phyloP scores from a whole-genome alignment of 2,797 vertebrate genomes.

The Oryzias sinensis region DNA sequence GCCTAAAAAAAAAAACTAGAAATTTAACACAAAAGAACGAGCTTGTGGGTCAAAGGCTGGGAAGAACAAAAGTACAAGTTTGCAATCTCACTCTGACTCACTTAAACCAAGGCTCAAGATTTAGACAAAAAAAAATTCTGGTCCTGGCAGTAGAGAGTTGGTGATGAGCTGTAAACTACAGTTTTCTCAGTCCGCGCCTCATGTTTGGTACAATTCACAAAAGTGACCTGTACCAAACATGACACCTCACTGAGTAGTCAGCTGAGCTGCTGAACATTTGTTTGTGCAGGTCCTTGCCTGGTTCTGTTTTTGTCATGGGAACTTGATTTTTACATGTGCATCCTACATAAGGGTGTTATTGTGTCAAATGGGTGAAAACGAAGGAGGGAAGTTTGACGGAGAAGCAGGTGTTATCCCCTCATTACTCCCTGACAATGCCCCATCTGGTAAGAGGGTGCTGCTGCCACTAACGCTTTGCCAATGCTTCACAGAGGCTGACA shows the following conservation, averaged over 20 bases:
- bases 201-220: not conserved
- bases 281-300: slow-evolving; percentile 28
- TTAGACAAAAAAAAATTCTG: too few relatives aligned
- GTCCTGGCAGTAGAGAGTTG: too few relatives aligned
- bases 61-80: slow-evolving; percentile 34
- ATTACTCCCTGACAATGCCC: slow-evolving; percentile 73
- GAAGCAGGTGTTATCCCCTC: slow-evolving; percentile 75
- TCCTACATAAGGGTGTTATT: slow-evolving; percentile 51
- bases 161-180: too few relatives aligned
- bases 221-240: slow-evolving; percentile 30
- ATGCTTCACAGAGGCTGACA: slow-evolving; percentile 51
- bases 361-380: slow-evolving; percentile 61
- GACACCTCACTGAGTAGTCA: slow-evolving; percentile 34
- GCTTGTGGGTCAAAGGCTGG: slow-evolving; percentile 31
- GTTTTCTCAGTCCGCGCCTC: slow-evolving; percentile 9
- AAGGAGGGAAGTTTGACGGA: slow-evolving; percentile 54
- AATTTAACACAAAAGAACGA: slow-evolving; percentile 37
- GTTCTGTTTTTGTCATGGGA: slow-evolving; percentile 61
- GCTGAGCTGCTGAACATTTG: slow-evolving; percentile 24
- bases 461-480: slow-evolving; percentile 66
- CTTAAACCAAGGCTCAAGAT: too few relatives aligned
- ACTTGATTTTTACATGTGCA: slow-evolving; percentile 62
- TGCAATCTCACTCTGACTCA: slow-evolving; percentile 30
- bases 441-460: slow-evolving; percentile 66
- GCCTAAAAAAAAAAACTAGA: slow-evolving; percentile 44